Percentiles rank a stretch among this genome's conserved stretches.
Conservation (phyloP, 2,113 vertebrate species). For the Ophiodon elongatus region DNA sequence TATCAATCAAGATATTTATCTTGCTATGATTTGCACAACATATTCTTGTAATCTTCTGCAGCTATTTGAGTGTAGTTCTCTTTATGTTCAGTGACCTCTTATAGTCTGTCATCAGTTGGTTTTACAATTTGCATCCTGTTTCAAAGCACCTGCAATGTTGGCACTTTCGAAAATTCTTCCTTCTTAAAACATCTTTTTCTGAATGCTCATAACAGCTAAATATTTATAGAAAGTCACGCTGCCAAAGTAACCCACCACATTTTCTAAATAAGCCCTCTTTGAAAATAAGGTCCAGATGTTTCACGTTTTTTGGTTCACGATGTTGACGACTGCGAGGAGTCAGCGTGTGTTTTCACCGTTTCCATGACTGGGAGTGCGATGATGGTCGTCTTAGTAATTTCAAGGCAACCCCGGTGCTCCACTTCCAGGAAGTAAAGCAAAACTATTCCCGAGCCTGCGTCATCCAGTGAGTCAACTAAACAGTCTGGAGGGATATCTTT, state of each 20-base stretch:
- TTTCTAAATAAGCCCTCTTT: conserved; percentile 71
- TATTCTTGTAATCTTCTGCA: not conserved
- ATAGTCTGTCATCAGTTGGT: conserved; percentile 7
- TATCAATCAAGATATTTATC: conserved; percentile 3
- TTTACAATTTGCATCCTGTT: conserved; percentile 24
- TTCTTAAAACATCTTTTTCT: conserved; percentile 61
- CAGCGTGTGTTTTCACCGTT: conserved; percentile 71
- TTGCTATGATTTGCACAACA: not conserved
- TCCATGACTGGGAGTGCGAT: conserved; percentile 74
- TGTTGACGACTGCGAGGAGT: conserved; percentile 52
- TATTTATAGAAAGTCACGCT: conserved; percentile 73
- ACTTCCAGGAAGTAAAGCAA: conserved; percentile 76
- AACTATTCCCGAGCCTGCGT: conserved; percentile 77
- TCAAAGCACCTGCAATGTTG: conserved; percentile 69
- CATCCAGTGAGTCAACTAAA: conserved; percentile 80
- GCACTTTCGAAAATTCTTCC: conserved; percentile 47
- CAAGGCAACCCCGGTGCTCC: conserved; percentile 67
- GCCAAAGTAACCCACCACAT: conserved; percentile 83
- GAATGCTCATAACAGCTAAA: conserved; percentile 70
- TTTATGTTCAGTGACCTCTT: conserved; percentile 12
- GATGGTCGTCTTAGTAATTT: conserved; percentile 69
- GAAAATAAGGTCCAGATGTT: conserved; percentile 77
- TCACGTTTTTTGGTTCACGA: conserved; percentile 41
- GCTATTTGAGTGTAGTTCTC: not conserved
- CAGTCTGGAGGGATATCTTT: conserved; percentile 73